Base-by-base conservation (phyloP, 2,113 vertebrate genomes). In the Leiothrix lutea region DNA sequence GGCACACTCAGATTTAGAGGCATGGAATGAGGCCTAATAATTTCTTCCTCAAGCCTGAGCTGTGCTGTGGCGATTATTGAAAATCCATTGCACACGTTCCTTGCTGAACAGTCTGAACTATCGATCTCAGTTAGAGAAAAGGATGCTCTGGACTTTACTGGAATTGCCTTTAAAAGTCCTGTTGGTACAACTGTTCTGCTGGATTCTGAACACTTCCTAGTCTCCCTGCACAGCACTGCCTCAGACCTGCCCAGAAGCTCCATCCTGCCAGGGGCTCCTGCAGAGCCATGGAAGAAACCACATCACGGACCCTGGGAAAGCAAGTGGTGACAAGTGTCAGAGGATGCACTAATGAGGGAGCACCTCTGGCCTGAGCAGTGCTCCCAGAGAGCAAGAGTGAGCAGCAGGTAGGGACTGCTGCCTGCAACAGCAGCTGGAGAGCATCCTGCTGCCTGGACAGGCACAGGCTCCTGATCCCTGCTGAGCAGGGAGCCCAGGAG, bases 361-460 rank as follows among this genome's bases (percentile, higher is more conserved):
- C 57, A 36, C 58, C 45, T 48, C 69, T 42, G 7, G 42, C 44
- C 38, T 33, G 38, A 80, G 12, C 51, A 31, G 31, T 4, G 36
- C 47, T 74, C 1, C 0, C 50, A 54, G 53, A 1, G 3, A 72
- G 44, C 29, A 22, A 13, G 28, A 50, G 16, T 0, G 0, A 45
- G 58, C 36, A 61, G 64, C 60, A 70, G 80, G 69, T 36, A 53
- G 47, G 60, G 48, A 54, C 23, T 53, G 42, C 67, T 1, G 1
- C 57, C 75, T 45, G 60, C 65, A 82, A 3, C 25, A 67, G 51
- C 33, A 42, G 57, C 86, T 47, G 50, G n/a, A 35, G 45, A 70
- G 25, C 60, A 45, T 23, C 71, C 80, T 42, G 36, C 62, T 72
- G 62, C 38, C n/a, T 2, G 1, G 9, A 50, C 35, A 25, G 25